Base-by-base conservation (phyloP, 2,113 vertebrate genomes). In the Oryzias curvinotus region DNA sequence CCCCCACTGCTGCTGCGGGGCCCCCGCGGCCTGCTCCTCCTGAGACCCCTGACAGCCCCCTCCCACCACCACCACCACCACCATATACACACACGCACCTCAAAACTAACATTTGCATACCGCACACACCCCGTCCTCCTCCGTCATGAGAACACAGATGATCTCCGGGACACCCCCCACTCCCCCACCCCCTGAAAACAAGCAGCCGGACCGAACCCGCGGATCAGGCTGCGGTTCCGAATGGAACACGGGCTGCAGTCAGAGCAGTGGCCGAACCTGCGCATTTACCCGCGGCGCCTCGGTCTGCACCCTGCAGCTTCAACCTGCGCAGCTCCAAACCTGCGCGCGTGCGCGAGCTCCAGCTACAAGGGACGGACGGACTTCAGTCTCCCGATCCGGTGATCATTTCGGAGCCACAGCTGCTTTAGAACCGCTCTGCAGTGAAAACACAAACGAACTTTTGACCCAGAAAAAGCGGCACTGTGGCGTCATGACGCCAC, bases 21-120 rank as follows among this genome's bases (percentile, higher is more conserved):
- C 56, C 68, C 68, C 72, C 69, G 64, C 72, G 77, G 74, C 68
- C 65, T 67, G 73, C 69, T 80, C 75, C 81, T 81, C 86, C 62
- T 73, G 76, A 70, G 85, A 84, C 68, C 52, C 72, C 62, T n/a
- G n/a, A n/a, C n/a, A n/a, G n/a, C 52, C 57, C 56, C 13, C 63
- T 62, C 61, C 52, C 52, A 7, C 13, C 36, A 52, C 45, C 21
- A 52, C 43, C 52, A 45, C 43, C 18, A 43, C 16, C 62, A 30
- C 21, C 46, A 57, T 21, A 73, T 66, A 57, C 61, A 54, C 43
- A 49, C 23, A 51, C 63, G 63, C 60, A 54, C 51, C 8, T 7
- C 26, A 50, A 47, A 23, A 56, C 44, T 52, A 48, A 61, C 48
- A 60, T 30, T 74, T 69, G 56, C 62, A 59, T 50, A 58, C 50